Evolutionary conservation across 1,140 invertebrate genomes (phyloP).

Genomic region (Ericerus pela): DNA sequence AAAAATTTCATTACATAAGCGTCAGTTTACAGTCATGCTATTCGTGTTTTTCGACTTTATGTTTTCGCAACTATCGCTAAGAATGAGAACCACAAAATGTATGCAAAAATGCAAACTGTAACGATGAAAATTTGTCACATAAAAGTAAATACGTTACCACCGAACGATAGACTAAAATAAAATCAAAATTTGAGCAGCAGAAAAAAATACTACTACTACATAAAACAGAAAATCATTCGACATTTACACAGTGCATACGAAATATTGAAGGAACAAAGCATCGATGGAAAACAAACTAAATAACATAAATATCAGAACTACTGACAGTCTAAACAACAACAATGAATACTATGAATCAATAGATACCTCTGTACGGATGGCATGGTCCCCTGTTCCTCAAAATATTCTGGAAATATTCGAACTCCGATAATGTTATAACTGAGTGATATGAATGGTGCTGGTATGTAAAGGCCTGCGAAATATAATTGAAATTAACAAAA

Average conservation of each 20-base stretch:
- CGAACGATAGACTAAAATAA: no score
- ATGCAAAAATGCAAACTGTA: no score
- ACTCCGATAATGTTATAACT: background rate
- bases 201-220: no score
- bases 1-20: no score
- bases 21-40: no score
- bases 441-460: background rate
- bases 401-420: background rate
- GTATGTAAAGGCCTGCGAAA: background rate
- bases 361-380: constrained; percentile 4
- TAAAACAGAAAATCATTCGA: background rate
- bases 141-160: no score
- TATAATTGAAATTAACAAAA: background rate
- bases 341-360: background rate
- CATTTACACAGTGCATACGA: background rate
- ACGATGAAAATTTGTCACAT: no score
- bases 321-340: no score
- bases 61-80: no score
- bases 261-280: background rate
- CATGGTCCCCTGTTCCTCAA: background rate
- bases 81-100: no score
- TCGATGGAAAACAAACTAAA: background rate
- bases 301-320: background rate
- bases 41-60: no score
- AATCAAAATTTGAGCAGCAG: no score